Evolutionary conservation across 2,888 invertebrate genomes (phyloP).

Genomic region (Phortica magna): DNA sequence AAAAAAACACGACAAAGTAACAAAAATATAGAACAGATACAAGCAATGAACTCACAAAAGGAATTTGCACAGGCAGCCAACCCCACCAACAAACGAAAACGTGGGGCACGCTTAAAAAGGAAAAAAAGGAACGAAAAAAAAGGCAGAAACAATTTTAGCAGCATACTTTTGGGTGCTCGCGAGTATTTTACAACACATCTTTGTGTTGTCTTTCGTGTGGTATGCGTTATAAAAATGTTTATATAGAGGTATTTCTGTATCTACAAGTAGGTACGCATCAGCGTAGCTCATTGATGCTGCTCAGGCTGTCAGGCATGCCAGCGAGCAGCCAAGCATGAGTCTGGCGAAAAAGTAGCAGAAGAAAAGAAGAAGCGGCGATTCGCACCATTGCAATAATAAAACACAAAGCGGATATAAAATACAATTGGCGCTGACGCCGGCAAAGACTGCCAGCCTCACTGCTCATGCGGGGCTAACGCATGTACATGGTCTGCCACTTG

Average conservation of each 20-base stretch:
- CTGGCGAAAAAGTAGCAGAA: neutral
- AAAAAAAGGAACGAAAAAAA: no score
- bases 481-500: neutral
- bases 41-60: conserved; percentile 31
- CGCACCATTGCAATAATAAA: conserved; percentile 35
- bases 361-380: conserved; percentile 6
- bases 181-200: conserved; percentile 39
- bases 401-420: conserved; percentile 36
- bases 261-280: neutral
- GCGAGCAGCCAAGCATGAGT: no score
- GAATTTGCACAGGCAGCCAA: conserved; percentile 27
- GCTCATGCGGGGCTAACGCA: neutral
- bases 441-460: neutral
- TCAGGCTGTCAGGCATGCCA: no score
- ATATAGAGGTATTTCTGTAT: neutral
- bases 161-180: conserved; percentile 34
- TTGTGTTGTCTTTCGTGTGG: conserved; percentile 28
- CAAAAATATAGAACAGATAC: conserved; percentile 30
- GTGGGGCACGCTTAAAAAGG: neutral
- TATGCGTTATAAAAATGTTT: conserved; percentile 1
- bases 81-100: conserved; percentile 15
- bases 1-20: conserved; percentile 33
- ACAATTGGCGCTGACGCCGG: conserved; percentile 29
- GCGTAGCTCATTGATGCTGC: neutral
- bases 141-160: conserved; percentile 34